phyloP scores from a whole-genome alignment of 1,140 invertebrate species.

The Lasioglossum baleicum region DNA sequence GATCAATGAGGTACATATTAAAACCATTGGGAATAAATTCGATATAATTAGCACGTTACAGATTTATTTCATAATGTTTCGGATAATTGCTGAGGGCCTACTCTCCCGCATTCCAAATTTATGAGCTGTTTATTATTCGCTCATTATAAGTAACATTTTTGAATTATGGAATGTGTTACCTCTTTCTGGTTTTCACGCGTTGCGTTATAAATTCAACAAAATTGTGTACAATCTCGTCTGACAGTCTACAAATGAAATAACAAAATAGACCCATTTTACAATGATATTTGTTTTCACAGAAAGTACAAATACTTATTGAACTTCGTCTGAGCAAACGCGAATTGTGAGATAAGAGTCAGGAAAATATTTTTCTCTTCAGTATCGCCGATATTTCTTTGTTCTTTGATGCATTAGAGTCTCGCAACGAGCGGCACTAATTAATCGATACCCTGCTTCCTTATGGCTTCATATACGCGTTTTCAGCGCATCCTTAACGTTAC shows the following conservation, averaged over 20 bases:
- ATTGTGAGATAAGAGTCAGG: background rate
- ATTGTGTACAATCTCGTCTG: too few relatives aligned
- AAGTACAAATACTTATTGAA: too few relatives aligned
- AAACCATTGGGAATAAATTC: background rate
- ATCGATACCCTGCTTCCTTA: conserved; percentile 29
- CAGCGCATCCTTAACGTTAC: conserved; percentile 1
- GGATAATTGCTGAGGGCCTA: too few relatives aligned
- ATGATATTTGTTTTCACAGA: background rate
- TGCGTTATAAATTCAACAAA: too few relatives aligned
- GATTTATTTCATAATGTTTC: background rate
- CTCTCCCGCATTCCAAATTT: too few relatives aligned
- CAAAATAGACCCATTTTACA: too few relatives aligned
- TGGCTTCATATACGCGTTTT: background rate
- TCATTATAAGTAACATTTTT: background rate
- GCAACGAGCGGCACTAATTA: conserved; percentile 27
- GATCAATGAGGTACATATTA: background rate
- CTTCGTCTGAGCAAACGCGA: too few relatives aligned
- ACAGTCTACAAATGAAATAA: too few relatives aligned
- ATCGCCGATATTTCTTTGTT: background rate
- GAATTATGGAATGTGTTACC: too few relatives aligned
- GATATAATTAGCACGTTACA: background rate
- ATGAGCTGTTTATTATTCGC: too few relatives aligned
- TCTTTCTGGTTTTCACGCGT: too few relatives aligned
- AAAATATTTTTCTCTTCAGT: background rate
- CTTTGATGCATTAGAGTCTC: background rate